Base-by-base conservation (phyloP, 1,140 invertebrate species). In the Oppia nitens region DNA sequence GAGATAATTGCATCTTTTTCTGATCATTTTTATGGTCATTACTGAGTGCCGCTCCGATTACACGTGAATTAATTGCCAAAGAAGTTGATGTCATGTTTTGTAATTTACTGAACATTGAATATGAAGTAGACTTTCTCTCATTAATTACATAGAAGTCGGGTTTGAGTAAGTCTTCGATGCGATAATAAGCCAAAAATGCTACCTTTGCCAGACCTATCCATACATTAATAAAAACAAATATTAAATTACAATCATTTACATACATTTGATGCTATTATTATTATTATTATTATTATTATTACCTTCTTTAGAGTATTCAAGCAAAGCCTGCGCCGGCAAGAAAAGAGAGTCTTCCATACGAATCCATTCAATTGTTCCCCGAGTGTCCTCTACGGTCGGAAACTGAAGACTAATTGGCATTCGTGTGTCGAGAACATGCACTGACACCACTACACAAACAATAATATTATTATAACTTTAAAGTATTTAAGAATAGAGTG, bases 251-350 rank as follows among this genome's bases (percentile, higher is more conserved):
- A 57, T 57, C 26, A n/a, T n/a, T 1, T 3, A 53, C 20, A 53
- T 17, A 4, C 29, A 55, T 23, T 6, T 12, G 6, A 49, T 12
- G 6, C 9, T 6, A 9, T 49, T 49, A 9, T 6, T 4, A n/a
- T n/a, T 6, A 49, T 12, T 49, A n/a, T 12, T 12, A 23, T n/a
- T 9, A n/a, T 9, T 40, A 45, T 40, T 52, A 17, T 91, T 73
- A 27, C 86, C 70, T 65, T 66, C 58, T 53, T 59, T 57, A 9
- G 52, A 62, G 51, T 66, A 60, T 26, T 66, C 60, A 53, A 66
- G 28, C 9, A 67, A 40, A 28, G 66, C 53, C 54, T 64, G 55
- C 23, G 53, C 55, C 9, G 65, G 64, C 49, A 66, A 26, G n/a
- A 64, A 23, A 47, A 65, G n/a, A 27, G 54, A 62, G 50, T 65